phyloP scores from a whole-genome alignment of 2,888 invertebrate genomes.

The Lacanobia oleracea region DNA sequence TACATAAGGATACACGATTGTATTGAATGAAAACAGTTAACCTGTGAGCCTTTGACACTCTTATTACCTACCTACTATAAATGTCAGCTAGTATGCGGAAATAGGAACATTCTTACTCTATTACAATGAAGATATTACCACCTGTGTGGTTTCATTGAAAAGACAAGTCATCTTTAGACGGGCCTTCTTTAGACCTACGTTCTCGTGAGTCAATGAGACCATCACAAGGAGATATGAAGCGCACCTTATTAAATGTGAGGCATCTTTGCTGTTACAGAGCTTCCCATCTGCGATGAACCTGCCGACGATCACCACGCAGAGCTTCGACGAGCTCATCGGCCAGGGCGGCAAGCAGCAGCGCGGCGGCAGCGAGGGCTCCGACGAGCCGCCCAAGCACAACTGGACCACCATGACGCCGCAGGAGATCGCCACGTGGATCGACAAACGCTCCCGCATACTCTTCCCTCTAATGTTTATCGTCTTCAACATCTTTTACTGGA shows the following conservation, averaged over 20 bases:
- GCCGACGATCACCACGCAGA: slow-evolving; percentile 93
- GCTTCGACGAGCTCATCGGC: slow-evolving; percentile 91
- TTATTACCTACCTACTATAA: slow-evolving; percentile 6
- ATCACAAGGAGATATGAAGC: neutral
- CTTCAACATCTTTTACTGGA: slow-evolving; percentile 95
- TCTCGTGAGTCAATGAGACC: neutral
- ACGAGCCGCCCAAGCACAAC: slow-evolving; percentile 83
- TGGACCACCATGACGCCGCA: slow-evolving; percentile 97
- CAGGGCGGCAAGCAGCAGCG: slow-evolving; percentile 70
- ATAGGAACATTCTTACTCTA: slow-evolving; percentile 20
- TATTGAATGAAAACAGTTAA: slow-evolving; percentile 12
- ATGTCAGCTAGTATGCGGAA: slow-evolving; percentile 33
- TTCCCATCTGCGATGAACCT: slow-evolving; percentile 92
- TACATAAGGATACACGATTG: slow-evolving; percentile 1
- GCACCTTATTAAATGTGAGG: neutral
- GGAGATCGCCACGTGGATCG: slow-evolving; percentile 97
- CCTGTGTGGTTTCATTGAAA: slow-evolving; percentile 8
- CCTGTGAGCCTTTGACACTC: neutral
- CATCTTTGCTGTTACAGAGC: slow-evolving; percentile 85
- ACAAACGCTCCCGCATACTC: slow-evolving; percentile 93
- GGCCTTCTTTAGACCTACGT: neutral
- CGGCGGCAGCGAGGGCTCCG: slow-evolving; percentile 81
- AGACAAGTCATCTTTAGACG: slow-evolving; percentile 13
- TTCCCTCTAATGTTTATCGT: slow-evolving; percentile 95
- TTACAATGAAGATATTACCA: neutral